These are phyloP conservation scores for Listronotus oregonensis DNA, from an alignment of 1,140 invertebrate genomes.

Conservation along the genomic window DNA sequence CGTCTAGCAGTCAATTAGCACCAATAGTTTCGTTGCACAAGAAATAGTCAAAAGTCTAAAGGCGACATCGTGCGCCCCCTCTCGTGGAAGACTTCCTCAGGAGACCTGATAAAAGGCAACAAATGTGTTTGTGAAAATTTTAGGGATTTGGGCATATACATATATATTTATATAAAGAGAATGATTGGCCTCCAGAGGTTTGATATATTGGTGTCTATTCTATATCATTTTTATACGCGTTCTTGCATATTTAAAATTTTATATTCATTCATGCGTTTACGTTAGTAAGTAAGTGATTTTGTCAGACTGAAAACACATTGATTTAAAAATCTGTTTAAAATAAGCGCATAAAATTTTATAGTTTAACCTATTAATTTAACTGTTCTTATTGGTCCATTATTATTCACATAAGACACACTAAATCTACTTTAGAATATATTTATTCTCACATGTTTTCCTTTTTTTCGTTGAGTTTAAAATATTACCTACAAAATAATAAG, in stretches of 20 bases:
- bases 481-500: too few species aligned
- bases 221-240: slow-evolving; percentile 1
- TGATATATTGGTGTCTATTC: slow-evolving; percentile 45
- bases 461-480: too few species aligned
- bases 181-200: slow-evolving; percentile 15
- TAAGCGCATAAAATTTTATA: too few species aligned
- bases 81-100: slow-evolving; percentile 53
- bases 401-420: too few species aligned
- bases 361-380: too few species aligned
- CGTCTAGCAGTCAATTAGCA: slow-evolving; percentile 51
- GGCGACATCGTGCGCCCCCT: slow-evolving; percentile 26
- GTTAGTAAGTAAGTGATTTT: too few species aligned
- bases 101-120: slow-evolving; percentile 46
- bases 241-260: background rate
- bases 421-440: too few species aligned
- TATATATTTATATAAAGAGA: background rate
- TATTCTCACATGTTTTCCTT: too few species aligned
- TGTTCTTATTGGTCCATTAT: too few species aligned
- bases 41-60: slow-evolving; percentile 28
- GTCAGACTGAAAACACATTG: too few species aligned
- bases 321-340: too few species aligned
- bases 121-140: slow-evolving; percentile 20
- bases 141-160: background rate
- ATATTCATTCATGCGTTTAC: too few species aligned
- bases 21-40: slow-evolving; percentile 56